A percentile compares a stretch with the other conserved stretches of the same genome.
Evolutionary conservation across 2,888 invertebrate genomes (phyloP).

Genomic region (Mythimna lalbum): DNA sequence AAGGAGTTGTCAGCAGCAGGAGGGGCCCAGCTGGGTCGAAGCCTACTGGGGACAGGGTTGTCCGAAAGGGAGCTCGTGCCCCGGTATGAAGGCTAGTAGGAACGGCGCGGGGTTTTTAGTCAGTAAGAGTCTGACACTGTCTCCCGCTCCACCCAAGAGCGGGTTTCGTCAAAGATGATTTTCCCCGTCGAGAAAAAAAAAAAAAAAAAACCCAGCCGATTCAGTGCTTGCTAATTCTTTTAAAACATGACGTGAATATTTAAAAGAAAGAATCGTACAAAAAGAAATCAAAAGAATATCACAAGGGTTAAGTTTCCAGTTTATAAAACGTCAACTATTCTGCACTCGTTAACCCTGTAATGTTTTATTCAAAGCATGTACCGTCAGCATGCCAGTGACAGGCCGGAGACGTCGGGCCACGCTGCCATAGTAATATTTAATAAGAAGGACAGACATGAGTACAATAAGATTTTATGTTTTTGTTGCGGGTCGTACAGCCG

Average conservation of each 20-base stretch:
- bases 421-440: conserved; percentile 61
- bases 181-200: too few relatives aligned
- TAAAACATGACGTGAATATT: background rate
- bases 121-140: too few relatives aligned
- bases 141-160: too few relatives aligned
- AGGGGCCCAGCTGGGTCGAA: too few relatives aligned
- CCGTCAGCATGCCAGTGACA: conserved; percentile 52
- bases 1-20: too few relatives aligned
- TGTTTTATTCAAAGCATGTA: conserved; percentile 63
- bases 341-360: conserved; percentile 48
- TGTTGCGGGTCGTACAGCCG: conserved; percentile 28
- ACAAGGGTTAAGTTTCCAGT: conserved; percentile 5
- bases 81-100: too few relatives aligned
- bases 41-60: too few relatives aligned
- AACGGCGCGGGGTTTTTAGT: too few relatives aligned
- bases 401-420: conserved; percentile 29
- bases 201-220: too few relatives aligned
- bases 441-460: conserved; percentile 44
- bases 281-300: background rate
- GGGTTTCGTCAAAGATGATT: too few relatives aligned
- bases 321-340: conserved; percentile 39
- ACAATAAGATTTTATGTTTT: conserved; percentile 57
- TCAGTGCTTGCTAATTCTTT: too few relatives aligned
- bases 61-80: too few relatives aligned
- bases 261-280: background rate